phyloP scores from a whole-genome alignment of 1,140 invertebrate species.

The Ephestia elutella region DNA sequence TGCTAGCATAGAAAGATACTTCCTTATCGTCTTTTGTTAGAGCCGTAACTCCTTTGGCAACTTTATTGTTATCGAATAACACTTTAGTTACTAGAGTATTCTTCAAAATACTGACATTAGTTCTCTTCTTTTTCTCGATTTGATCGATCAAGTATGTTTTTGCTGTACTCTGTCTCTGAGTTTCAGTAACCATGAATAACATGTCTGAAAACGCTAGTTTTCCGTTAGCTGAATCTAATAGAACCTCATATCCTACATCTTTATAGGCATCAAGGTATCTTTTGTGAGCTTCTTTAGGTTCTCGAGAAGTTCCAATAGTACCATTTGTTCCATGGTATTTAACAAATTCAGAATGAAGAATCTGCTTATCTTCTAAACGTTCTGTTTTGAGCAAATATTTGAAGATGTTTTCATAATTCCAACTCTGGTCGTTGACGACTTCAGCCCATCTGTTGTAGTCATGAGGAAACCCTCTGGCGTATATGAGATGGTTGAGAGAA shows the following conservation, averaged over 20 bases:
- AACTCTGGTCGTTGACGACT: slow-evolving; percentile 11
- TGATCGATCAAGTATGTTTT: slow-evolving; percentile 80
- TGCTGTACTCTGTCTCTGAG: slow-evolving; percentile 82
- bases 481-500: slow-evolving; percentile 14
- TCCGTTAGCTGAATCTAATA: no score
- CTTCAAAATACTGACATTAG: slow-evolving; percentile 75
- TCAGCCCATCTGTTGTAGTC: slow-evolving; percentile 17
- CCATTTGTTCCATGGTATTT: no score
- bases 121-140: slow-evolving; percentile 74
- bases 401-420: slow-evolving; percentile 18
- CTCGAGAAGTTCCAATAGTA: slow-evolving; percentile 25
- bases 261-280: slow-evolving; percentile 28
- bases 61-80: no score
- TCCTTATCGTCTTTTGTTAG: slow-evolving; percentile 26
- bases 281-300: slow-evolving; percentile 6
- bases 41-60: slow-evolving; percentile 14
- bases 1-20: no score
- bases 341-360: slow-evolving; percentile 18
- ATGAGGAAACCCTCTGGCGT: slow-evolving; percentile 12
- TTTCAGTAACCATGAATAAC: slow-evolving; percentile 82
- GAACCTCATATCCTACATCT: slow-evolving; percentile 29
- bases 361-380: slow-evolving; percentile 18
- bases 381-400: background rate
- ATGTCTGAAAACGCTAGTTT: slow-evolving; percentile 77
- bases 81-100: no score